Conservation (phyloP, 1,140 invertebrate species). For the Doryteuthis pealeii region DNA sequence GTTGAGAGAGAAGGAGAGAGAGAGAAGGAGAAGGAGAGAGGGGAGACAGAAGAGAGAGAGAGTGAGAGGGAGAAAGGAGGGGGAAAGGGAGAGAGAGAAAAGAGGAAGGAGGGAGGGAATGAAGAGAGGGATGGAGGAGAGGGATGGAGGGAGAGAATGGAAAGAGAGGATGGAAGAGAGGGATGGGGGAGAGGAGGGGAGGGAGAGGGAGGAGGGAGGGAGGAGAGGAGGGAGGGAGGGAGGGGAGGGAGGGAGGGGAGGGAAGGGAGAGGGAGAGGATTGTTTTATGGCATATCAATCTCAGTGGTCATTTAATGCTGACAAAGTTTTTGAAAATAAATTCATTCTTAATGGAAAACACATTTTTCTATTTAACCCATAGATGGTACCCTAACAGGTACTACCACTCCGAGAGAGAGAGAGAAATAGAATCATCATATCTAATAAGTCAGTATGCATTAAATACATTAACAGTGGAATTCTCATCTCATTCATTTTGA, state of each 20-base stretch:
- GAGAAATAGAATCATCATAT: too few species aligned
- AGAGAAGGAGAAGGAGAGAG: not conserved
- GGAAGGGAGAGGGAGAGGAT: not conserved
- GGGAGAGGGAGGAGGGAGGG: not conserved
- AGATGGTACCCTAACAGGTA: too few species aligned
- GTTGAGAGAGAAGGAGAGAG: not conserved
- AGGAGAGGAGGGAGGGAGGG: not conserved
- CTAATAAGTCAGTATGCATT: too few species aligned
- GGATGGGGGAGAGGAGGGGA: not conserved
- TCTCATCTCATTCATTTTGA: too few species aligned
- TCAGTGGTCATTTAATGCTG: too few species aligned
- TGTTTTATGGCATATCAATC: too few species aligned
- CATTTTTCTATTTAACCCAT: too few species aligned
- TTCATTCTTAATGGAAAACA: too few species aligned
- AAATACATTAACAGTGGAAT: too few species aligned
- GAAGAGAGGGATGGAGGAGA: not conserved
- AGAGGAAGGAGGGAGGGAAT: not conserved
- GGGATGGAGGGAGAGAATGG: not conserved
- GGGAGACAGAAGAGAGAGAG: not conserved
- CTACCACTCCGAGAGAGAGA: too few species aligned
- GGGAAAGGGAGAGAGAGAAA: not conserved
- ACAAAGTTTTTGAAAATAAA: too few species aligned
- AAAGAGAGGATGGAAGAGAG: not conserved
- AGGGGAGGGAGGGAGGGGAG: not conserved
- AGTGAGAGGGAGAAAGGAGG: not conserved